phyloP scores from a whole-genome alignment of 2,113 vertebrate species.

The Phrynosoma platyrhinos region DNA sequence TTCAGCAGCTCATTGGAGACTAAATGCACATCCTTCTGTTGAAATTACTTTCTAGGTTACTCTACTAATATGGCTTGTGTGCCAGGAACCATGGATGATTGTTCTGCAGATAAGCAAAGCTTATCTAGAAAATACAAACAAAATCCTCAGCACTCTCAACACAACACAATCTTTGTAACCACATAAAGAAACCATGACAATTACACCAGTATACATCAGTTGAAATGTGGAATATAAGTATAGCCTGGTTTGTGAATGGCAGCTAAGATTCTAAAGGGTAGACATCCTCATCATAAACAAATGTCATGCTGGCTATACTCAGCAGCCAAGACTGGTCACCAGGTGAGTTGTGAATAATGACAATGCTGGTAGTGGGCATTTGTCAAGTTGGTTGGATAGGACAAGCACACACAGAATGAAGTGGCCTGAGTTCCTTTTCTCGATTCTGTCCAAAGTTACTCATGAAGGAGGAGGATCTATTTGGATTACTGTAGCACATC shows the following conservation, averaged over 20 bases:
- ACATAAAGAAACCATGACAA: background rate
- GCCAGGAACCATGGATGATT: background rate
- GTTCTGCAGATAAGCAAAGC: background rate
- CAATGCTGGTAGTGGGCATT: background rate
- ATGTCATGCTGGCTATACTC: background rate
- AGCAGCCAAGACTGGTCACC: background rate
- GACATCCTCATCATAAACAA: background rate
- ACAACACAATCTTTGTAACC: background rate
- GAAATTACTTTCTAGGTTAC: background rate
- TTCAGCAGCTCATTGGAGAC: background rate
- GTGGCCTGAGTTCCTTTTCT: accelerated
- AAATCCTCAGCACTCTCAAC: background rate
- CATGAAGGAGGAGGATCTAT: background rate
- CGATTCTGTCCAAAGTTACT: background rate
- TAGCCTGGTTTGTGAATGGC: background rate
- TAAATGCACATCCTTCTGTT: background rate
- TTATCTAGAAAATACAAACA: background rate
- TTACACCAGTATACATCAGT: background rate
- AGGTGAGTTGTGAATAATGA: background rate
- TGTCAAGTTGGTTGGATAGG: background rate
- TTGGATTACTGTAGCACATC: no score
- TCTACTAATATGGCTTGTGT: background rate
- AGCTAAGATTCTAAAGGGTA: background rate
- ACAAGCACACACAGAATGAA: background rate
- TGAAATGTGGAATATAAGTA: background rate